Evolutionary conservation across 2,797 vertebrate species (phyloP).

Genomic region (Lagorchestes hirsutus): DNA sequence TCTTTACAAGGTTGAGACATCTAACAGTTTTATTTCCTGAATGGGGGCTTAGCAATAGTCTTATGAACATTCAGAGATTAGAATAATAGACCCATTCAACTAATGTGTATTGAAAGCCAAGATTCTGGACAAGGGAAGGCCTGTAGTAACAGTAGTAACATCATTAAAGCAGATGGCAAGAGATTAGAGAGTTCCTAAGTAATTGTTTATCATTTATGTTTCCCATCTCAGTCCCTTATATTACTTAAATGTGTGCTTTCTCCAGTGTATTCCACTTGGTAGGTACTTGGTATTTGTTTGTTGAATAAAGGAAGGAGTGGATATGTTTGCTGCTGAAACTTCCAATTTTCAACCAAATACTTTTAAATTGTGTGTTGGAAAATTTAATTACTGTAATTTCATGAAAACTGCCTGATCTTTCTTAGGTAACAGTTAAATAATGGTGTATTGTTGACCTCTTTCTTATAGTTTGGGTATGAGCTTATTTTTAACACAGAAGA

Average conservation of each 20-base stretch:
- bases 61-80: background rate
- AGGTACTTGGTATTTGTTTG: background rate
- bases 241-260: background rate
- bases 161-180: too few relatives aligned
- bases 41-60: background rate
- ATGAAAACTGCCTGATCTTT: background rate
- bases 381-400: background rate
- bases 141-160: too few relatives aligned
- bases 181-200: too few relatives aligned
- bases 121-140: background rate
- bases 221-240: background rate
- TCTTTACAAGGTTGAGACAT: background rate
- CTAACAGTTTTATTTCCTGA: background rate
- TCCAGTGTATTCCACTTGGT: background rate
- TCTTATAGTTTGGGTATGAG: conserved; percentile 27
- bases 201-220: background rate
- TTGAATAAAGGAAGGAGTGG: background rate
- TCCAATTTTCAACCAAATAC: background rate
- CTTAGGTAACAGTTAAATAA: background rate
- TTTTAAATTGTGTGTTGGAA: background rate
- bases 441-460: background rate
- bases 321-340: background rate
- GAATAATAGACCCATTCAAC: background rate
- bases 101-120: background rate
- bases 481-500: conserved; percentile 64